Base-by-base conservation (phyloP, 30 jellyfish, hydroid and myxozoan species). In the Mastigias papua region DNA sequence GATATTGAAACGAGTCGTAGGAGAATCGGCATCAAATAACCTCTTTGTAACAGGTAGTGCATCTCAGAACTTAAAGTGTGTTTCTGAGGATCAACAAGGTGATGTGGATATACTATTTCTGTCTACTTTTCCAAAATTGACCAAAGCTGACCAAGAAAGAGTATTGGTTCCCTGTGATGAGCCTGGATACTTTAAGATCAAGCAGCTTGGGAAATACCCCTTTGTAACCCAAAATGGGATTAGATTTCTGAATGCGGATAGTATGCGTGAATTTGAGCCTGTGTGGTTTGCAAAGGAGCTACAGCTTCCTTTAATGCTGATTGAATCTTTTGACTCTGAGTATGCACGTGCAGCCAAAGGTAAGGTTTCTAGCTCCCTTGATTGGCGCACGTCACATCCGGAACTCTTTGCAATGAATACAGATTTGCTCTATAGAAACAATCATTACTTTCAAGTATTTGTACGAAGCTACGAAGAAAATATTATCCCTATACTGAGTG, bases 51-150 rank as follows among this genome's bases (percentile, higher is more conserved):
- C 92, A 19, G 92, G 92, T 31, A 83, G 92, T 71, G 92, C 82
- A 7, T 63, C 92, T 26, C 92, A 83, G 80, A 83, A 69, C 57
- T 54, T 83, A 60, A 83, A 83, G 42, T 83, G 92, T 29, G 92
- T 67, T 6, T 48, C 92, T 0, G 81, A 54, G 23, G 76, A 73
- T 20, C 51, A 75, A 46, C 82, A 83, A 46, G 92, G 92, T 27
- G 92, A 83, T 51, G 86, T 80, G 1, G 92, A 83, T 23, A 29
- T 83, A 33, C 28, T 83, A 27, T 25, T 83, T 13, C 60, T 83
- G 51, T 83, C 92, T 19, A 26, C 34, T 51, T 83, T 83, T 73
- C 92, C 92, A 35, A 60, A 51, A 75, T 33, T 83, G 65, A 20
- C 80, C 11, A 26, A 46, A 34, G 69, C 54, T 19, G 58, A 69